Percentiles rank a stretch among this genome's conserved stretches.
These are phyloP conservation scores for Chiloscyllium punctatum DNA, from an alignment of 2,797 vertebrate species.

Conservation along the genomic window DNA sequence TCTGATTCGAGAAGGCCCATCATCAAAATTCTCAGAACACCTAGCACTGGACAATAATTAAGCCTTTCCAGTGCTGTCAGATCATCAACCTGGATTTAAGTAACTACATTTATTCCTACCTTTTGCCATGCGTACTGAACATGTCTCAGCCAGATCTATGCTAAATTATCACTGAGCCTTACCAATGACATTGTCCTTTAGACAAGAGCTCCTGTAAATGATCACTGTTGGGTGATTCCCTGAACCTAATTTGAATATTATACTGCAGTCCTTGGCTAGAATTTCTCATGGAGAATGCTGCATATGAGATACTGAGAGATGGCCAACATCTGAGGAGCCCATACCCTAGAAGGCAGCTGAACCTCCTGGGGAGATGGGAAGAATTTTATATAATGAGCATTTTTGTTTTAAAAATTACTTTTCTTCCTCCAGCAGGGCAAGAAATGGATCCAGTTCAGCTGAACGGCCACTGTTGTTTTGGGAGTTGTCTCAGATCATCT, in stretches of 20 bases:
- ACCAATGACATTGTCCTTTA: background rate
- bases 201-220: background rate
- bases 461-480: constrained; percentile 54
- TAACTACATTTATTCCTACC: background rate
- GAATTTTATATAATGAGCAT: background rate
- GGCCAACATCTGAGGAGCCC: background rate
- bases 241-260: background rate
- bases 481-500: constrained; percentile 55
- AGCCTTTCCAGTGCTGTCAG: background rate
- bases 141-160: background rate
- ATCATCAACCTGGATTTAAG: background rate
- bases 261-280: background rate
- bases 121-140: background rate
- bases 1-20: background rate
- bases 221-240: background rate
- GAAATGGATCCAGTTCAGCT: constrained; percentile 48
- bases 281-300: background rate
- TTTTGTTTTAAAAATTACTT: background rate
- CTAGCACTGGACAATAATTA: background rate
- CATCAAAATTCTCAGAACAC: background rate
- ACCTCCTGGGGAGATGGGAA: background rate
- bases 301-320: background rate
- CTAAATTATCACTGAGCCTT: background rate
- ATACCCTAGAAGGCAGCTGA: background rate
- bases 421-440: constrained; percentile 54